Conservation (phyloP, 2,113 vertebrate genomes). For the Tupaia tana region DNA sequence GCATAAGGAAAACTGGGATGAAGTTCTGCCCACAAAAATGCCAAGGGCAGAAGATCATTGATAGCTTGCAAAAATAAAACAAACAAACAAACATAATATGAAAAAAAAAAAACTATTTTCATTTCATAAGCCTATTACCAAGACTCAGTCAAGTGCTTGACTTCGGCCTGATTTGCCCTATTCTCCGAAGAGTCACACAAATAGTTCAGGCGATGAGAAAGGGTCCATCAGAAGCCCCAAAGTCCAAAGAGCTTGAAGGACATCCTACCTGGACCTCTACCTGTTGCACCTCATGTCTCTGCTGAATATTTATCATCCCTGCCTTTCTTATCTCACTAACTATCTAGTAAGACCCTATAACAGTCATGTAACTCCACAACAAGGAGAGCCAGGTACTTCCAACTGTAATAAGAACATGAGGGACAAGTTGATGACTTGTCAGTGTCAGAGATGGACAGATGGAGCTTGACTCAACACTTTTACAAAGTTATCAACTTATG, state of each 20-base stretch:
- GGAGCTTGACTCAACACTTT: neutral
- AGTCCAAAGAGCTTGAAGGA: no score
- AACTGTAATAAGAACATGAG: neutral
- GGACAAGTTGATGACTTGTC: neutral
- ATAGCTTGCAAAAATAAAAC: slow-evolving; percentile 23
- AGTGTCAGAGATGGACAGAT: neutral
- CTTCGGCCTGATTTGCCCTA: neutral
- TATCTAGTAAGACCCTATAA: neutral
- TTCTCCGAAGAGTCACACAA: neutral
- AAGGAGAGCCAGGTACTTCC: neutral
- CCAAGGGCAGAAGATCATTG: slow-evolving; percentile 5
- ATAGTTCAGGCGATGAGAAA: neutral
- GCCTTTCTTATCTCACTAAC: neutral
- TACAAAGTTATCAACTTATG: neutral
- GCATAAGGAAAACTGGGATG: neutral
- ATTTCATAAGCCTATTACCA: neutral
- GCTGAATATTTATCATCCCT: neutral
- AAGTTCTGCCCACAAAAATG: slow-evolving; percentile 30
- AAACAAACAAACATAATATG: neutral
- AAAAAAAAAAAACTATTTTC: neutral
- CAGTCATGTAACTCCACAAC: neutral
- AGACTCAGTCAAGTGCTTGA: neutral
- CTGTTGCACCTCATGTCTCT: no score
- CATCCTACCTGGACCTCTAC: no score
- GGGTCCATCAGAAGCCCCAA: neutral